Conservation (phyloP, 2,888 invertebrate species). For the Strigamia maritima region DNA sequence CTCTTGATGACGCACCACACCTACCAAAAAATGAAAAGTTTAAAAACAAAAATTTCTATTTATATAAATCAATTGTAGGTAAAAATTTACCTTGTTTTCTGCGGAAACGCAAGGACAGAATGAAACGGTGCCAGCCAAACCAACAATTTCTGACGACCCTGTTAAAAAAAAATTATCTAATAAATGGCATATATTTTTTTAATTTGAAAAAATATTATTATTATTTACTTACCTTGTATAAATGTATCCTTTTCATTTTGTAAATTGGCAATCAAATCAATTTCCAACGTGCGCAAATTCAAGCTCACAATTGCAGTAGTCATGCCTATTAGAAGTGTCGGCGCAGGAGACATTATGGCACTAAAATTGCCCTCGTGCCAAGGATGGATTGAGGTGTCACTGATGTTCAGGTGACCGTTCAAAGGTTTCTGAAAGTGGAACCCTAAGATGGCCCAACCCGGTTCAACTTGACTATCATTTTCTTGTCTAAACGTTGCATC, state of each 20-base stretch:
- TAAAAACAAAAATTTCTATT: too few species aligned
- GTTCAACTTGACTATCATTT: slow-evolving; percentile 13
- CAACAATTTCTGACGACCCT: slow-evolving; percentile 13
- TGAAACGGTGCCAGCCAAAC: slow-evolving; percentile 18
- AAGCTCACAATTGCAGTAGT: slow-evolving; percentile 35
- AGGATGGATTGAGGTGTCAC: background rate
- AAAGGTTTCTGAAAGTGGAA: background rate
- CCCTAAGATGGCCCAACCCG: slow-evolving; percentile 31
- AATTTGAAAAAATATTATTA: background rate
- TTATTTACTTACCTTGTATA: background rate
- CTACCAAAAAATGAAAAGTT: slow-evolving; percentile 31
- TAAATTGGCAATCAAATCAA: slow-evolving; percentile 33
- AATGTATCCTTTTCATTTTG: slow-evolving; percentile 8
- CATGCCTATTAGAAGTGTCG: slow-evolving; percentile 28
- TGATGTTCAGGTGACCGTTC: background rate
- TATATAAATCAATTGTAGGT: too few species aligned
- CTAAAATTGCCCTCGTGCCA: slow-evolving; percentile 3
- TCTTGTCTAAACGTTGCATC: background rate
- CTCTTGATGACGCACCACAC: slow-evolving; percentile 35
- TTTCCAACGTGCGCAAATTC: slow-evolving; percentile 36
- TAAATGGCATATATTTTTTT: background rate
- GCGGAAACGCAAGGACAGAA: background rate
- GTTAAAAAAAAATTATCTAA: background rate
- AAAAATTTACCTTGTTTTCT: slow-evolving; percentile 15
- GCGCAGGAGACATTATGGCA: slow-evolving; percentile 34